A percentile compares a stretch with the other conserved stretches of the same genome.
Conservation (phyloP, 2,113 vertebrate genomes). For the Poeciliopsis prolifica region DNA sequence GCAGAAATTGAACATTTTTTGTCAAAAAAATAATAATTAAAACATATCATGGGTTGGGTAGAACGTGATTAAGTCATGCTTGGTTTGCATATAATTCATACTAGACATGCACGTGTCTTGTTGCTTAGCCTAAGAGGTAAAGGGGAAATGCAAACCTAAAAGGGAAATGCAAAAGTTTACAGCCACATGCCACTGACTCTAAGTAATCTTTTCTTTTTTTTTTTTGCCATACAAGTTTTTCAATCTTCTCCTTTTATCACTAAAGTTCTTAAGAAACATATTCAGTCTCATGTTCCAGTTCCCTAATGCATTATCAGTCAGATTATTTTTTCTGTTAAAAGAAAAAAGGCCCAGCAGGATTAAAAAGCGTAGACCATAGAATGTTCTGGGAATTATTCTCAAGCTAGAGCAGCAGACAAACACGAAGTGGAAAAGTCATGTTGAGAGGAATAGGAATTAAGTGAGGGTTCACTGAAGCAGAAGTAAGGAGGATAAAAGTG, state of each 20-base stretch:
- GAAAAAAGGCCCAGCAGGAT: constrained; percentile 10
- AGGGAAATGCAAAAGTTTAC: constrained; percentile 15
- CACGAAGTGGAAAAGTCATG: constrained; percentile 3
- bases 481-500: constrained; percentile 11
- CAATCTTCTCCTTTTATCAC: neutral
- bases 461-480: constrained; percentile 27
- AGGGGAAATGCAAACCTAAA: constrained; percentile 13
- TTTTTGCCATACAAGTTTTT: constrained; percentile 11
- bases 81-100: neutral
- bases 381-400: constrained; percentile 32
- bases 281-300: constrained; percentile 20
- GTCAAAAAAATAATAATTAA: neutral
- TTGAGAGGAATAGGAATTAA: neutral
- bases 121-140: constrained; percentile 1
- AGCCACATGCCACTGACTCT: constrained; percentile 21
- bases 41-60: neutral
- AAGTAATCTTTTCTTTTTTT: constrained; percentile 33
- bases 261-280: constrained; percentile 9
- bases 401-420: constrained; percentile 9
- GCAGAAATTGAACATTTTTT: neutral
- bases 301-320: constrained; percentile 18
- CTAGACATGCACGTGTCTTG: constrained; percentile 19
- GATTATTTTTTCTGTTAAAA: constrained; percentile 47
- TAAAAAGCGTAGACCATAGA: constrained; percentile 5
- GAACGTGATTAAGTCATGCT: neutral